These are phyloP conservation scores for Labeo calbasu DNA, from an alignment of 2,797 vertebrate genomes.

Conservation along the genomic window DNA sequence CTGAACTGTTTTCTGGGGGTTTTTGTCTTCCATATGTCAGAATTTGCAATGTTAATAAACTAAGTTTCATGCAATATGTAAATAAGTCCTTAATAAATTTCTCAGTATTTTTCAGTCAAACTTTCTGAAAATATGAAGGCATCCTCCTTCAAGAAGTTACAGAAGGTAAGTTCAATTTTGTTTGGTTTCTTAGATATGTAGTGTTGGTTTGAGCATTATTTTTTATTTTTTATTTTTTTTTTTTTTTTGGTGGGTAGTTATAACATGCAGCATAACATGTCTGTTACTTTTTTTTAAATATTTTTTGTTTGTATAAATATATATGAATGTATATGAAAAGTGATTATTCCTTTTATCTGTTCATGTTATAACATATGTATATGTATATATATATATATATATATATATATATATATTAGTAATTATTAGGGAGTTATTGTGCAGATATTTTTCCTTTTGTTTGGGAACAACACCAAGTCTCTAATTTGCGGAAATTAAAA, in stretches of 20 bases:
- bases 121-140: slow-evolving; percentile 98
- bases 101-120: slow-evolving; percentile 98
- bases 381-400: too few species aligned
- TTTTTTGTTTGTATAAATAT: too few species aligned
- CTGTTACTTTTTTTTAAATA: not conserved
- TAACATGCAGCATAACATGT: not conserved
- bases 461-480: too few species aligned
- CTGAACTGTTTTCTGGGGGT: too few species aligned
- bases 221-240: not conserved
- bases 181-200: not conserved
- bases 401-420: too few species aligned
- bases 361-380: too few species aligned
- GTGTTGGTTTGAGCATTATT: not conserved
- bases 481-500: too few species aligned
- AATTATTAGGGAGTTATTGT: too few species aligned
- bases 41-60: not conserved
- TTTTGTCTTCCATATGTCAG: not conserved
- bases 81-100: slow-evolving; percentile 62
- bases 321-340: too few species aligned
- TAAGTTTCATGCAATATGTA: not conserved
- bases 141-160: slow-evolving; percentile 95
- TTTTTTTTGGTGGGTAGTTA: not conserved
- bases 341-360: too few species aligned
- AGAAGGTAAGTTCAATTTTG: slow-evolving; percentile 80
- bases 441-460: too few species aligned